phyloP scores from a whole-genome alignment of 2,797 vertebrate species.

The Parauchenoglanis punctatus region DNA sequence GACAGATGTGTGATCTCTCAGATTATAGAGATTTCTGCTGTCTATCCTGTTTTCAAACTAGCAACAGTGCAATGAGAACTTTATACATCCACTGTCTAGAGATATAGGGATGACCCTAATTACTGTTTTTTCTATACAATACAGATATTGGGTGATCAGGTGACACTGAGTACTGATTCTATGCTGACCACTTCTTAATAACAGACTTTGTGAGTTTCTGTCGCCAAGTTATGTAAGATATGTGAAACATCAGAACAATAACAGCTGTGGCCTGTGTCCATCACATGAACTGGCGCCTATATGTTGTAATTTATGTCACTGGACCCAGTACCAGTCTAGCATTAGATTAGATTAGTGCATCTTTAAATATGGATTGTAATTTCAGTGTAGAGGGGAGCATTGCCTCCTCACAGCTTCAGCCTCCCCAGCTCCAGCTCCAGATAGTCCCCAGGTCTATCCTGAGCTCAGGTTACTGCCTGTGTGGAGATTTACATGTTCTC shows the following conservation, averaged over 20 bases:
- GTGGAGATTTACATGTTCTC: not conserved
- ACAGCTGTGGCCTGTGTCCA: not conserved
- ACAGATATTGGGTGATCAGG: not conserved
- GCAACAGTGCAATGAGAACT: not conserved
- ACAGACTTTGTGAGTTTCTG: not conserved
- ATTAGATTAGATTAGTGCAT: not conserved
- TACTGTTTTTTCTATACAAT: not conserved
- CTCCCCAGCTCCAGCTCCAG: no score
- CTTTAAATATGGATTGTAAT: not conserved
- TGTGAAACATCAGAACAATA: not conserved
- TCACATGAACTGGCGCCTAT: not conserved
- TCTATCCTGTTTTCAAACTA: not conserved
- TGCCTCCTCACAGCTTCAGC: not conserved
- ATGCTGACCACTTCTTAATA: not conserved
- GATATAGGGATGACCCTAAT: not conserved
- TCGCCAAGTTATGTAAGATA: constrained; percentile 1
- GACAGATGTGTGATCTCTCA: not conserved
- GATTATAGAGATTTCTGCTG: not conserved
- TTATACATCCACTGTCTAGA: not conserved
- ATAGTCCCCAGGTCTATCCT: not conserved
- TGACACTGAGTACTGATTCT: not conserved
- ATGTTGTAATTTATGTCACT: not conserved
- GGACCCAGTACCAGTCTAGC: not conserved
- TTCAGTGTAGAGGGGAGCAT: not conserved
- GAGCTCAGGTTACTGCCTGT: not conserved